These are phyloP conservation scores for Rhagologus leucostigma DNA, from an alignment of 2,113 vertebrate species.

Conservation along the genomic window DNA sequence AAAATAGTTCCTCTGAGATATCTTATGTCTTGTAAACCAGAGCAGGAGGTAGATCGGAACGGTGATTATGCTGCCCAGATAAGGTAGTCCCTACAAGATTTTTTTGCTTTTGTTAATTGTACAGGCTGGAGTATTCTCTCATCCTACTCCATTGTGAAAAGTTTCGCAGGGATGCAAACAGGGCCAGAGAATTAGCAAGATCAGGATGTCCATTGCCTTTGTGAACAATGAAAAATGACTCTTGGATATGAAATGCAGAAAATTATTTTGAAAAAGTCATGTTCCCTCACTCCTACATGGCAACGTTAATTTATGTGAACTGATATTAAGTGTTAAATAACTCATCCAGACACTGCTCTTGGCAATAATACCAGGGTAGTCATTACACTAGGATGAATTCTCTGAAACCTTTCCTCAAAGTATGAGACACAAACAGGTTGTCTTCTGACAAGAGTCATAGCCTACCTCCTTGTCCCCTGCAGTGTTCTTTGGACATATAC, in stretches of 20 bases:
- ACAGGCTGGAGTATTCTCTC: background rate
- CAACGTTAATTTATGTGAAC: constrained; percentile 19
- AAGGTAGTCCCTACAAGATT: background rate
- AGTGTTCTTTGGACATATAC: background rate
- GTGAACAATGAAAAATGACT: constrained; percentile 4
- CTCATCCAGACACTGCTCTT: constrained; percentile 45
- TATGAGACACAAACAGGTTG: constrained; percentile 3
- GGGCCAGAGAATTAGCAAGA: background rate
- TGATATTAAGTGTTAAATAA: constrained; percentile 45
- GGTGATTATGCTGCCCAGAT: background rate
- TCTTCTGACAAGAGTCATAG: background rate
- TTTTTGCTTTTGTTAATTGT: background rate
- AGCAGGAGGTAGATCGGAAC: background rate
- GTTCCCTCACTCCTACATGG: background rate
- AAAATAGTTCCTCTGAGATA: background rate
- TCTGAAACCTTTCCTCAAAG: constrained; percentile 10
- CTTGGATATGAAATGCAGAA: constrained; percentile 32
- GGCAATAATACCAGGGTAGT: background rate
- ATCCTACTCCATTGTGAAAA: background rate
- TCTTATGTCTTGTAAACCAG: constrained; percentile 12
- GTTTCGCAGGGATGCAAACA: background rate
- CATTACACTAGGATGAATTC: constrained; percentile 1
- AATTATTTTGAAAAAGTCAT: constrained; percentile 30
- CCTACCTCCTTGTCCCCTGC: background rate
- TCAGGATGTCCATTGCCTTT: background rate